Percentiles rank a stretch among this genome's conserved stretches.
Conservation (phyloP, 1,140 invertebrate genomes). For the Cepaea nemoralis region DNA sequence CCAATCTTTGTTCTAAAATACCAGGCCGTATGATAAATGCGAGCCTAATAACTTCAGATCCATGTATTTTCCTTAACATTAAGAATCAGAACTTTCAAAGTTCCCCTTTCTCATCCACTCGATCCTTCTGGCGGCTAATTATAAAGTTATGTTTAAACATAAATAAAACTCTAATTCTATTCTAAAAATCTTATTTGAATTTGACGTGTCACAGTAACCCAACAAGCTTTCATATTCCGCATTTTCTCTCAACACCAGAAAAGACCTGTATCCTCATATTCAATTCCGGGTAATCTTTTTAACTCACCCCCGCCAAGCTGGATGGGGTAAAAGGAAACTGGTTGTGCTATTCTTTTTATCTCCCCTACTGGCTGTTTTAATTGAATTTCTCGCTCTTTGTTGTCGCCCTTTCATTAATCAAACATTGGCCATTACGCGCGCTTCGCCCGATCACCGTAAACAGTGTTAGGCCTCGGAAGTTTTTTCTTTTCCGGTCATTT, state of each 20-base stretch:
- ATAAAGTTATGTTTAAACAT: too few species aligned
- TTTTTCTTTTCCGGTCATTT: not conserved
- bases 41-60: too few species aligned
- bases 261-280: not conserved
- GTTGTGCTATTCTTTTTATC: not conserved
- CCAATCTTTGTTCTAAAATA: too few species aligned
- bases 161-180: too few species aligned
- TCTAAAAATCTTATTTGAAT: too few species aligned
- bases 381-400: not conserved
- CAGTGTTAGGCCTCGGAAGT: not conserved
- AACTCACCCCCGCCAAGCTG: not conserved
- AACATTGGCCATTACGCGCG: not conserved
- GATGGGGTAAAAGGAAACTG: not conserved
- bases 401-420: not conserved
- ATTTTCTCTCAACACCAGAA: not conserved
- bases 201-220: not conserved
- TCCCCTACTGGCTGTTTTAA: not conserved
- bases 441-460: not conserved
- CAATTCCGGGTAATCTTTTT: not conserved
- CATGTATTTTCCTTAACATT: too few species aligned
- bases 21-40: too few species aligned
- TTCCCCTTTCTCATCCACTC: too few species aligned
- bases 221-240: not conserved
- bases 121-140: too few species aligned
- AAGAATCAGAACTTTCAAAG: too few species aligned